Base-by-base conservation (phyloP, 1,140 invertebrate genomes). In the Aphelinus atriplicis region DNA sequence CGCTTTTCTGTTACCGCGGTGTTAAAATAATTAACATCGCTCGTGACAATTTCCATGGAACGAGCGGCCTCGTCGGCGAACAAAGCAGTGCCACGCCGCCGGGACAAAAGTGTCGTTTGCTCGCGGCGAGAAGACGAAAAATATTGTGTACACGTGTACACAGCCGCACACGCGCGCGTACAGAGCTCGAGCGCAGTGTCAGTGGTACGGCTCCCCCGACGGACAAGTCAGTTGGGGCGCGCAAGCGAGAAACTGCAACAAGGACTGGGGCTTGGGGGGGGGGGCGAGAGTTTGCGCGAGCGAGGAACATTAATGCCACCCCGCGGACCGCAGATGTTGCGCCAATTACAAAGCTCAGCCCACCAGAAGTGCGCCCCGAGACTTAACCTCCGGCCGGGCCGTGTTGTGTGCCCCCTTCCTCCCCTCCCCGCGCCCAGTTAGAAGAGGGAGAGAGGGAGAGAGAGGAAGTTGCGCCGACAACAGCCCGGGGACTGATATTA, bases 301-400 rank as follows among this genome's bases (percentile, higher is more conserved):
- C 77, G 81, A 79, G 78, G 83, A 85, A 86, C 86, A 87, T 86
- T 87, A 87, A 87, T 86, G 84, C 81, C 80, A 85, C 81, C 83
- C 84, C 81, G 80, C 78, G 85, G 83, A 87, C 85, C 85, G 80
- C 86, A 88, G 86, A 88, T 88, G 86, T 88, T 88, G 84, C 84
- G 80, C 84, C 86, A 87, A 88, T 88, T 87, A 87, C 86, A 87
- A 87, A 84, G 83, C 86, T 84, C 82, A 83, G 80, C 26, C 26
- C 61, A 47, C 61, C 10, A 46, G 55, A 3, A 48, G 56, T 60
- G 26, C 26, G 0, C 26, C 26, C 10, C 43, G 60, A 4, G 61
- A 43, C 10, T 63, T 63, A 63, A 56, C 47, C 43, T 55, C 42
- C 60, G n/a, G 51, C 26, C 46, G 71, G 68, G n/a, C 72, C 26